These are phyloP conservation scores for Rhamnusium bicolor DNA, from an alignment of 2,888 invertebrate genomes.

Conservation along the genomic window DNA sequence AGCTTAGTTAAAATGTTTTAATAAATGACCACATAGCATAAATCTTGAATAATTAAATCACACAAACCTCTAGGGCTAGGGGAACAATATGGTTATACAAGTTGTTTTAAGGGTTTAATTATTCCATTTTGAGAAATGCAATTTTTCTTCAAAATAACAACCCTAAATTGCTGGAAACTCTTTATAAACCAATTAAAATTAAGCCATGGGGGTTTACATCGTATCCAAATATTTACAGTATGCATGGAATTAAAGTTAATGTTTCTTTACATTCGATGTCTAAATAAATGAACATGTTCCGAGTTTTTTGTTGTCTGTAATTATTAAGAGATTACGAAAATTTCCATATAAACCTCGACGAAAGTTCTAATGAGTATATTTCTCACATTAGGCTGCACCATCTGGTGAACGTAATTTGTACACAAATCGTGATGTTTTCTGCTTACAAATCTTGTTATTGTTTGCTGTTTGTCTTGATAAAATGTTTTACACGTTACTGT, in stretches of 20 bases:
- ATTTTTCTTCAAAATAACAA: neutral
- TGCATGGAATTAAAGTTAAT: neutral
- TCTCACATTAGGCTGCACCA: constrained; percentile 11
- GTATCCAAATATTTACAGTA: neutral
- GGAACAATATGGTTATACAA: neutral
- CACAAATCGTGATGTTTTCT: constrained; percentile 8
- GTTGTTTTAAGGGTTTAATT: too few species aligned
- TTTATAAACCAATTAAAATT: neutral
- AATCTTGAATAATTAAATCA: neutral
- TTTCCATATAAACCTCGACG: constrained; percentile 9
- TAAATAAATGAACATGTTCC: constrained; percentile 1
- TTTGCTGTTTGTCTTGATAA: constrained; percentile 44
- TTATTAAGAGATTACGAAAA: constrained; percentile 26
- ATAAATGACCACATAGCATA: neutral
- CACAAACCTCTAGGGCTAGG: too few species aligned
- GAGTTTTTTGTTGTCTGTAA: constrained; percentile 6
- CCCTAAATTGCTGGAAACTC: neutral
- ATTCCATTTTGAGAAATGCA: neutral
- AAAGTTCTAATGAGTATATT: neutral
- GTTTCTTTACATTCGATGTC: neutral
- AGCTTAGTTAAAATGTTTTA: neutral
- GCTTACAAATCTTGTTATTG: constrained; percentile 26
- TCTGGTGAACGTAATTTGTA: constrained; percentile 9
- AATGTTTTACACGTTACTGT: constrained; percentile 39
- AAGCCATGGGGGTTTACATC: neutral